Conservation (phyloP, 2,888 invertebrate genomes). For the Ectemnius lituratus region DNA sequence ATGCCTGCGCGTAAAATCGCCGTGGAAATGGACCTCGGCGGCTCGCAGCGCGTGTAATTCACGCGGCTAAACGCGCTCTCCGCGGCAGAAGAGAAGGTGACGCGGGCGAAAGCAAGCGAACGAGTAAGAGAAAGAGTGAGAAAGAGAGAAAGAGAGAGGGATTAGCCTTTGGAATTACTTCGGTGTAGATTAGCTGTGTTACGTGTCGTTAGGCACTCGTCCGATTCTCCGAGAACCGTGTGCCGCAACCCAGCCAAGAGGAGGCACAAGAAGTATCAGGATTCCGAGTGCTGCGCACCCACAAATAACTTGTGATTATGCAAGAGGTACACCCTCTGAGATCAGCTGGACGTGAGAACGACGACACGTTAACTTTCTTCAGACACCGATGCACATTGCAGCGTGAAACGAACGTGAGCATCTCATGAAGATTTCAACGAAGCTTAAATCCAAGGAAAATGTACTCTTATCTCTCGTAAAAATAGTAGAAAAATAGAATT, state of each 20-base stretch:
- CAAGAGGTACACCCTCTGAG: neutral
- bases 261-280: neutral
- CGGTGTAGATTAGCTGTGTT: slow-evolving; percentile 8
- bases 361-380: slow-evolving; percentile 2
- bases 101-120: neutral
- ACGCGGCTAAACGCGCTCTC: neutral
- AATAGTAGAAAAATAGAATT: too few relatives aligned
- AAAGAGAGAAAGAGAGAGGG: slow-evolving; percentile 6
- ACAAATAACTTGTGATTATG: slow-evolving; percentile 7
- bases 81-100: slow-evolving; percentile 5
- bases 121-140: neutral
- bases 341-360: slow-evolving; percentile 6
- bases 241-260: neutral
- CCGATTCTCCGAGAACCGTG: neutral
- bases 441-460: too few relatives aligned
- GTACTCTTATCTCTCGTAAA: too few relatives aligned
- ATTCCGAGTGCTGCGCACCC: slow-evolving; percentile 1
- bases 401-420: too few relatives aligned
- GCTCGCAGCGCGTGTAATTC: neutral
- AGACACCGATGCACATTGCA: too few relatives aligned
- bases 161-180: slow-evolving; percentile 10
- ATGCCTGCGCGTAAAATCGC: slow-evolving; percentile 26
- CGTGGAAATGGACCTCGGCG: slow-evolving; percentile 11
- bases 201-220: slow-evolving; percentile 10
- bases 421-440: too few relatives aligned